Base-by-base conservation (phyloP, 2,797 vertebrate species). In the Siniperca obscura region DNA sequence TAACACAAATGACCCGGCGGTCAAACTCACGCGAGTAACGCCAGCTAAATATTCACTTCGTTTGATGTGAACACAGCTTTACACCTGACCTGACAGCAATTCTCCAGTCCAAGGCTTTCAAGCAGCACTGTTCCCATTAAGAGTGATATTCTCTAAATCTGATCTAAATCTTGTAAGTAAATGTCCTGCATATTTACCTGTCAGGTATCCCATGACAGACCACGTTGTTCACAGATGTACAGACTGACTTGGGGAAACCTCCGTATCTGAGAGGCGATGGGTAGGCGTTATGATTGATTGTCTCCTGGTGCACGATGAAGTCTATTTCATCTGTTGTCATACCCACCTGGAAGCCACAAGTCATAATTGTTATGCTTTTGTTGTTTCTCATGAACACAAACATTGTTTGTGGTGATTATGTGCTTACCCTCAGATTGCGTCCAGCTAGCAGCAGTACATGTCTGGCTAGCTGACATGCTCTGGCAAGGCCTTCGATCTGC, bases 291-390 rank as follows among this genome's bases (percentile, higher is more conserved):
- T 96, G 96, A 87, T 92, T 93, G 95, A 99, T 96, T 70, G 96
- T 96, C 95, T 99, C 98, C 89, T 97, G 96, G 95, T 99, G 98
- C 90, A 98, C 98, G 62, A 98, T 95, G 88, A 95, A 97, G 95
- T 99, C 98, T 87, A 99, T 97, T 95, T 99, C 97, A 91, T 99
- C 98, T 84, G 98, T 99, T 93, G 97, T 98, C 97, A 99, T 98
- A 89, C 97, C 98, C 94, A 97, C 96, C 98, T 99, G 81, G 59
- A 82, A 89, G 52, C 22, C 67, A 81, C 7, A 87, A 44, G 50
- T 65, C 1, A 66, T 5, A 50, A 52, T 6, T 14, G 12, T 38
- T 17, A 25, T 16, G 14, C 52, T 38, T 27, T 52, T 44, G 19
- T 25, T 21, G 2, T 46, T 74, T 66, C 12, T 19, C 1, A 70